A percentile compares a stretch with the other conserved stretches of the same genome.
Conservation (phyloP, 2,797 vertebrate genomes). For the Synanceia verrucosa region DNA sequence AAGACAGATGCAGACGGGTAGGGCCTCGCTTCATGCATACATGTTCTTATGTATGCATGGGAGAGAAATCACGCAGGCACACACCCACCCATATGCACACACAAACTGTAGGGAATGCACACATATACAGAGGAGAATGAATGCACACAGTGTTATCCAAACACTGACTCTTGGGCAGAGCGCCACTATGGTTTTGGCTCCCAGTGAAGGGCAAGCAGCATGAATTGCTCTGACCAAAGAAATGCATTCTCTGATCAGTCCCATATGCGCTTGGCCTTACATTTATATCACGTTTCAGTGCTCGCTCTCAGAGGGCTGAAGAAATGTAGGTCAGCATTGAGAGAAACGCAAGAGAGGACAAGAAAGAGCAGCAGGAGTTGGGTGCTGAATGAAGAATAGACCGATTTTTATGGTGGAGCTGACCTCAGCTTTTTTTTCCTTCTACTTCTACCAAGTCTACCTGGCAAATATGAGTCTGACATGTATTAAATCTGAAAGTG, state of each 20-base stretch:
- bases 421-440: slow-evolving; percentile 67
- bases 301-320: slow-evolving; percentile 62
- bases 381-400: slow-evolving; percentile 73
- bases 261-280: slow-evolving; percentile 81
- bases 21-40: slow-evolving; percentile 52
- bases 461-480: slow-evolving; percentile 59
- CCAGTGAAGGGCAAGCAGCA: slow-evolving; percentile 82
- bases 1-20: slow-evolving; percentile 51
- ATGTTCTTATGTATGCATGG: slow-evolving; percentile 56
- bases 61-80: slow-evolving; percentile 51
- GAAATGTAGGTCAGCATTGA: slow-evolving; percentile 78
- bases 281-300: slow-evolving; percentile 80
- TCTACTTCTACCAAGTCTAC: slow-evolving; percentile 41
- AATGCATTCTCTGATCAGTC: slow-evolving; percentile 82
- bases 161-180: slow-evolving; percentile 74
- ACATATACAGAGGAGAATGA: slow-evolving; percentile 19
- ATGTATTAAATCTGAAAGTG: slow-evolving; percentile 47
- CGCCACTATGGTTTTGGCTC: slow-evolving; percentile 78
- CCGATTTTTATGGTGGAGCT: slow-evolving; percentile 59
- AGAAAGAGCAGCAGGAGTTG: slow-evolving; percentile 66
- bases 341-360: slow-evolving; percentile 67
- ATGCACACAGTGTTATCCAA: slow-evolving; percentile 68
- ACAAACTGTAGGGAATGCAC: slow-evolving; percentile 46
- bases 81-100: slow-evolving; percentile 53
- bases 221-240: slow-evolving; percentile 84